Percentiles rank a stretch among this genome's conserved stretches.
These are phyloP conservation scores for Cheilosia grossa DNA, from an alignment of 2,888 invertebrate species.

Conservation along the genomic window DNA sequence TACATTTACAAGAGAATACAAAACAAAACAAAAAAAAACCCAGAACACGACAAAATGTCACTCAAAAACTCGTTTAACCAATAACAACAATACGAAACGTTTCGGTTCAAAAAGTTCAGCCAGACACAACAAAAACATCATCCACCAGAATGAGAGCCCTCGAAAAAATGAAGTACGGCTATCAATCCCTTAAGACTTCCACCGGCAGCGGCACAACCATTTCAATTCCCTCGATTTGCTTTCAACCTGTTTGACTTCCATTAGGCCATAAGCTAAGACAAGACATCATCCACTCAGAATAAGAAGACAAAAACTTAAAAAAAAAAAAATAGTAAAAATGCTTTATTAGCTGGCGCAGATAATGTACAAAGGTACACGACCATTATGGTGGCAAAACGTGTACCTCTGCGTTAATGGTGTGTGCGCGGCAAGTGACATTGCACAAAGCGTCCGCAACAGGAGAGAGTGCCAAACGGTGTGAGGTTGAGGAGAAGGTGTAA, in stretches of 20 bases:
- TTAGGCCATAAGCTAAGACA: constrained; percentile 55
- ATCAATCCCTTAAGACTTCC: constrained; percentile 43
- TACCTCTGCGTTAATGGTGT: constrained; percentile 62
- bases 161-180: constrained; percentile 44
- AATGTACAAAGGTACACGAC: constrained; percentile 63
- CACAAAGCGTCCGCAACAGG: constrained; percentile 55
- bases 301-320: constrained; percentile 30
- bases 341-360: constrained; percentile 69
- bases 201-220: constrained; percentile 46
- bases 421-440: constrained; percentile 71
- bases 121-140: constrained; percentile 12
- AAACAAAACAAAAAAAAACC: neutral
- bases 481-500: constrained; percentile 54
- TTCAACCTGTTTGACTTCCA: constrained; percentile 74
- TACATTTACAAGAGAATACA: constrained; percentile 17
- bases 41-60: constrained; percentile 11
- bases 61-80: constrained; percentile 29
- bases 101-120: constrained; percentile 36
- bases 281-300: constrained; percentile 30
- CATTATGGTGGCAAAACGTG: constrained; percentile 70
- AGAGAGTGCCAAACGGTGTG: constrained; percentile 12
- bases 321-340: constrained; percentile 58
- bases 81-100: constrained; percentile 15
- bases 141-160: constrained; percentile 35
- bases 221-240: constrained; percentile 71